A percentile compares a stretch with the other conserved stretches of the same genome.
Evolutionary conservation across 2,888 invertebrate species (phyloP).

Genomic region (Ichneumoninae sp.): DNA sequence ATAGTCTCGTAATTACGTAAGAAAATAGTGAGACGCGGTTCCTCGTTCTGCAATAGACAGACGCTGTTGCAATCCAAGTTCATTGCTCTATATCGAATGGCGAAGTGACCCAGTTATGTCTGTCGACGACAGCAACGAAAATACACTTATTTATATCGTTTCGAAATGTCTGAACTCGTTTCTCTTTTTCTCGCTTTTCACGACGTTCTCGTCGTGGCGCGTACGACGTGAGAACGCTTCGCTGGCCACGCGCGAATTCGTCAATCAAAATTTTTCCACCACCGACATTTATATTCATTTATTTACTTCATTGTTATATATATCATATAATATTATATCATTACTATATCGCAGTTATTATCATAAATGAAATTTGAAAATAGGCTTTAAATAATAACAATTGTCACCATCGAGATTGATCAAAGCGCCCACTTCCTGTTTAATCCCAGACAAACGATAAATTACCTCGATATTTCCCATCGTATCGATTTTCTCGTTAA

Average conservation of each 20-base stretch:
- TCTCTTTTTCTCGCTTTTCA: neutral
- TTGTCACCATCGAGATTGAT: slow-evolving; percentile 78
- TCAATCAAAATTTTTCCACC: slow-evolving; percentile 40
- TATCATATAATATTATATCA: slow-evolving; percentile 77
- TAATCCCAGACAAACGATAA: slow-evolving; percentile 50
- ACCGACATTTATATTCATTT: slow-evolving; percentile 74
- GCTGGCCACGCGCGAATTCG: slow-evolving; percentile 3
- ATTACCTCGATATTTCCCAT: slow-evolving; percentile 55
- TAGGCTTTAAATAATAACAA: slow-evolving; percentile 82
- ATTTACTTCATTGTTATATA: slow-evolving; percentile 82
- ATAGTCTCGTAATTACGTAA: neutral
- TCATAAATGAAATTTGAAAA: slow-evolving; percentile 82
- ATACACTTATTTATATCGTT: neutral
- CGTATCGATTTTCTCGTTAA: slow-evolving; percentile 18
- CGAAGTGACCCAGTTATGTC: slow-evolving; percentile 19
- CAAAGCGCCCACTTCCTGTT: slow-evolving; percentile 76
- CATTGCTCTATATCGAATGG: slow-evolving; percentile 2
- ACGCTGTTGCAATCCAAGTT: slow-evolving; percentile 9
- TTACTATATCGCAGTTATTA: slow-evolving; percentile 80
- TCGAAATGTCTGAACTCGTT: neutral
- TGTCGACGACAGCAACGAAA: slow-evolving; percentile 5
- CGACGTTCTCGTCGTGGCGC: neutral
- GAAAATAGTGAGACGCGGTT: neutral
- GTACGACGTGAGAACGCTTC: neutral
- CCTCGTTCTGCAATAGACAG: neutral